Base-by-base conservation (phyloP, 2,113 vertebrate species). In the Callopanchax toddi region DNA sequence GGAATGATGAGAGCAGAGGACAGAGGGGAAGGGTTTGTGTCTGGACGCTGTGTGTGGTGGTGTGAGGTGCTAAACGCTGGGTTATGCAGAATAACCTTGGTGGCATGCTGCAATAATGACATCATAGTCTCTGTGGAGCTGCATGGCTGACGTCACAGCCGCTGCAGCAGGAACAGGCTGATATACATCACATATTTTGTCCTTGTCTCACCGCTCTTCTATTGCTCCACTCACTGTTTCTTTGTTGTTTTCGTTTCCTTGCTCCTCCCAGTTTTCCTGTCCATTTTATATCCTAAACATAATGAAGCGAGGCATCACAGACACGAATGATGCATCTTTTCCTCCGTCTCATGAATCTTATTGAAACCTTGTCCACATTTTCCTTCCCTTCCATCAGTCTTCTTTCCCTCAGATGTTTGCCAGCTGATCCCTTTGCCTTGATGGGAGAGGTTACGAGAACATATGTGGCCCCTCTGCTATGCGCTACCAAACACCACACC, bases 61-160 rank as follows among this genome's bases (percentile, higher is more conserved):
- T 25, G 78, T 71, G 74, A 71, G 62, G 73, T 75, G 70, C 57
- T 78, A 71, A 84, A 82, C 4, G 32, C 55, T 60, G 68, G 58
- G 71, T 66, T 69, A 79, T 85, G 80, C 81, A 76, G 72, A 88
- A 78, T 89, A 87, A 91, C 88, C 92, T 91, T 91, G 88, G 71
- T 45, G 71, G 52, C 48, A 63, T 89, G 86, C 89, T 86, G 89
- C 90, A 91, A 89, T 82, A 82, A 70, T 91, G 91, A 92, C 83
- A 87, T 91, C 90, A 91, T 55, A 71, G 65, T 18, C 70, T 74
- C 49, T 5, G 65, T 67, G 32, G 43, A 53, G 54, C 84, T 83
- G 79, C 84, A 86, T 76, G 82, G 78, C 77, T 84, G 58, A 64
- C 82, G 82, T 86, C 87, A 77, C 73, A 46, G 73, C 66, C 74